Percentiles rank a stretch among this genome's conserved stretches.
Evolutionary conservation across 2,113 vertebrate genomes (phyloP).

Genomic region (Campylorhamphus procurvoides): DNA sequence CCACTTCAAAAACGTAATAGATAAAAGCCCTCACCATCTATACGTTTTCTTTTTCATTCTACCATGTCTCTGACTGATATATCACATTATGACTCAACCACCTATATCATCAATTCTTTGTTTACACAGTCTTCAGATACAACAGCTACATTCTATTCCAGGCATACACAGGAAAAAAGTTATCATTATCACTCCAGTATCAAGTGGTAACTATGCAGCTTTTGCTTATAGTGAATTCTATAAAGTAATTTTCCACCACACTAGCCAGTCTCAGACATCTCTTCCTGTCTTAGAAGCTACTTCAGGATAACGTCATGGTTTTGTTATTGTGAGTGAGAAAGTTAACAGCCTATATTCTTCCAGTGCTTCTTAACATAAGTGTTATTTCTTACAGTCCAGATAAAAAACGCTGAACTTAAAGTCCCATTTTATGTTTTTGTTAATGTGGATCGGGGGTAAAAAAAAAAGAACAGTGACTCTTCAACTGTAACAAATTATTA

Average conservation of each 20-base stretch:
- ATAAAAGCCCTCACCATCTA: neutral
- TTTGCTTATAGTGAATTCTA: neutral
- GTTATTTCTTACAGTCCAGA: neutral
- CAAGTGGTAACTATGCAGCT: neutral
- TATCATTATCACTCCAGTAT: neutral
- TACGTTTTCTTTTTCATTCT: neutral
- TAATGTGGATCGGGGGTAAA: neutral
- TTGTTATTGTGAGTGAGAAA: neutral
- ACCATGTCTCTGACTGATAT: neutral
- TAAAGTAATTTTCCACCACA: neutral
- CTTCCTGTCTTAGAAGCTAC: neutral
- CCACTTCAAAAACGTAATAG: neutral
- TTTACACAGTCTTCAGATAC: neutral
- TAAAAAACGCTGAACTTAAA: no score
- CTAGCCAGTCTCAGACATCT: fast-evolving
- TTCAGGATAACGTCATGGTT: neutral
- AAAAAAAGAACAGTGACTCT: fast-evolving
- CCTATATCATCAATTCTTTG: neutral
- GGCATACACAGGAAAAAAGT: neutral
- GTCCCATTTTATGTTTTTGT: no score
- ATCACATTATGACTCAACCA: neutral
- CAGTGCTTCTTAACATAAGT: neutral
- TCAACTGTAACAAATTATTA: neutral
- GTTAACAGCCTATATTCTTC: neutral
- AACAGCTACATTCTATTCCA: neutral